phyloP scores from a whole-genome alignment of 2,797 vertebrate species.

The Artibeus jamaicensis region DNA sequence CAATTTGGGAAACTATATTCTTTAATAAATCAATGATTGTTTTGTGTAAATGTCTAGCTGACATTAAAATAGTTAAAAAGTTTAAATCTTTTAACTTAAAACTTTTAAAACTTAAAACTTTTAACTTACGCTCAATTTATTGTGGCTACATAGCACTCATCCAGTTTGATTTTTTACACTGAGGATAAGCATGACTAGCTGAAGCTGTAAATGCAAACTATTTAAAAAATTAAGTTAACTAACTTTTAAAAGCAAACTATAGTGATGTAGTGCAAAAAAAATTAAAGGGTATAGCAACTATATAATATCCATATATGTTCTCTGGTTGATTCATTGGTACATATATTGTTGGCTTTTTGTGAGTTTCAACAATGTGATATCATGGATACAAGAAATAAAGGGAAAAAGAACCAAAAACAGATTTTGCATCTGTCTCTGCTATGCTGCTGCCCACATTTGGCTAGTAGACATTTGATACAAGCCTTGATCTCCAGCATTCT shows the following conservation, averaged over 20 bases:
- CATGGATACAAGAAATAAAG: neutral
- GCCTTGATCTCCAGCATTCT: neutral
- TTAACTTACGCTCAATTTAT: neutral
- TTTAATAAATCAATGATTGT: neutral
- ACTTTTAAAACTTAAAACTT: too few relatives aligned
- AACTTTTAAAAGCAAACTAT: neutral
- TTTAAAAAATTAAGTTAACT: neutral
- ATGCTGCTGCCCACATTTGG: neutral
- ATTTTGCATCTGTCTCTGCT: neutral
- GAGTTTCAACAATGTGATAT: neutral
- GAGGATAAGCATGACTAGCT: neutral
- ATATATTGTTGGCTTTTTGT: neutral
- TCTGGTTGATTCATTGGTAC: neutral
- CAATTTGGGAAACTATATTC: neutral
- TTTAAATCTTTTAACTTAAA: too few relatives aligned
- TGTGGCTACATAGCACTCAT: neutral
- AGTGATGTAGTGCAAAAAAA: neutral
- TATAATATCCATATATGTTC: neutral
- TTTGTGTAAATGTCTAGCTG: neutral
- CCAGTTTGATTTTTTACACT: neutral
- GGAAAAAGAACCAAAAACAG: neutral
- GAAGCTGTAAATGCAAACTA: neutral
- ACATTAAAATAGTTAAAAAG: constrained; percentile 19
- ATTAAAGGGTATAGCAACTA: neutral
- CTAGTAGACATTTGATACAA: neutral